A percentile compares a stretch with the other conserved stretches of the same genome.
These are phyloP conservation scores for Stenotaenia linearis DNA, from an alignment of 2,888 invertebrate species.

Conservation along the genomic window DNA sequence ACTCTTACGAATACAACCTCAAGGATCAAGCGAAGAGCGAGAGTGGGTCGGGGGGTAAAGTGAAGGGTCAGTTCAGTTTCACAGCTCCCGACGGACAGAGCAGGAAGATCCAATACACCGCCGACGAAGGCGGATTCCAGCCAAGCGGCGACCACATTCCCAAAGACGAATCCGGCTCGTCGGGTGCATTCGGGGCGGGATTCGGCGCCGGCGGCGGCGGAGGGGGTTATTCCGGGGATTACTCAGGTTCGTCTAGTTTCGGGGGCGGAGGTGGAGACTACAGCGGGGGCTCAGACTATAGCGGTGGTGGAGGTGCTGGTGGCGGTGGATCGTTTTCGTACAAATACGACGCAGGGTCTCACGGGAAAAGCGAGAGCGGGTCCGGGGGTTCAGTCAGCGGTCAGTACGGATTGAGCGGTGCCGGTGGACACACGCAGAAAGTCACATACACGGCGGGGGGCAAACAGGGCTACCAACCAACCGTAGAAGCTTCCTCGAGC, in stretches of 20 bases:
- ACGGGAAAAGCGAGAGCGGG: not conserved
- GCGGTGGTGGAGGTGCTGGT: not conserved
- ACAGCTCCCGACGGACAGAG: slow-evolving; percentile 67
- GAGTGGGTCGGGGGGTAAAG: not conserved
- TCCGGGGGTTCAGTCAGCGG: not conserved
- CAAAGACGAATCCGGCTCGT: not conserved
- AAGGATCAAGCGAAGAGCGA: slow-evolving; percentile 4
- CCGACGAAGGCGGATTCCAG: slow-evolving; percentile 66
- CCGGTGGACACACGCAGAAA: not conserved
- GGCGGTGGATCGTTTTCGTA: not conserved
- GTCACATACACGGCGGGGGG: slow-evolving; percentile 1
- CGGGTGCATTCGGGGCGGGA: not conserved
- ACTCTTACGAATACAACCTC: slow-evolving; percentile 1
- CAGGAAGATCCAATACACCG: slow-evolving; percentile 60
- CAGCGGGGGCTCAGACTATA: not conserved
- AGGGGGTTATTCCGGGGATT: not conserved
- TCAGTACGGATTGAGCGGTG: not conserved
- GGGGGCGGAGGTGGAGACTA: too few relatives aligned
- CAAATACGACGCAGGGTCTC: slow-evolving; percentile 26
- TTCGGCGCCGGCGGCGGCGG: not conserved
- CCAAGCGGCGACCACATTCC: slow-evolving; percentile 45
- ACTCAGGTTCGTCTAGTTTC: not conserved
- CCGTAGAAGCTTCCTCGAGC: not conserved
- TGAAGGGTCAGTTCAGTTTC: slow-evolving; percentile 48
- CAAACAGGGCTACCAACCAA: slow-evolving; percentile 4